Conservation (phyloP, 2,797 vertebrate genomes). For the Allobates femoralis region DNA sequence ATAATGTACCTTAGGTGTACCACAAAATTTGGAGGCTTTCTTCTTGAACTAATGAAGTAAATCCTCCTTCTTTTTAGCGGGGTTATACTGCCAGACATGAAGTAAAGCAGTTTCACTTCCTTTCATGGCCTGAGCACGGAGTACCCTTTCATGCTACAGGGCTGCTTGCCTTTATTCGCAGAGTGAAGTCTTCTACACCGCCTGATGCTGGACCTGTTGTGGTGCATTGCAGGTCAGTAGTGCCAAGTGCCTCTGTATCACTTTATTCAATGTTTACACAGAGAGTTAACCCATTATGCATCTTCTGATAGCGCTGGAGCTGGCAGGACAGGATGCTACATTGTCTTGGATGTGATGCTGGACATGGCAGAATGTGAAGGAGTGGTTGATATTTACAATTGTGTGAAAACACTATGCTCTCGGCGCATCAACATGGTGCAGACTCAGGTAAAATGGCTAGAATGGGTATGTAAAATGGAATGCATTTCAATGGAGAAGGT, state of each 20-base stretch:
- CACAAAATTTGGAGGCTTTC: background rate
- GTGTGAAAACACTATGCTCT: constrained; percentile 95
- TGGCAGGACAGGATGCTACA: constrained; percentile 96
- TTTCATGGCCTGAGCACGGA: constrained; percentile 94
- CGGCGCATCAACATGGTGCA: constrained; percentile 99
- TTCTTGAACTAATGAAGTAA: background rate
- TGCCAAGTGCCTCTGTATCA: background rate
- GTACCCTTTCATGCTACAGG: constrained; percentile 96
- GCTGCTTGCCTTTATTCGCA: constrained; percentile 93
- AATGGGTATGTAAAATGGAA: background rate
- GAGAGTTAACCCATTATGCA: background rate
- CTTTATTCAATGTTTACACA: no score
- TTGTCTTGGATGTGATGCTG: constrained; percentile 96
- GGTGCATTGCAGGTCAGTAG: constrained; percentile 93
- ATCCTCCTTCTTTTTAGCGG: constrained; percentile 75
- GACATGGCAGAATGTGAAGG: constrained; percentile 99
- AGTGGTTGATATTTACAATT: constrained; percentile 99
- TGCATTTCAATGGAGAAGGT: background rate
- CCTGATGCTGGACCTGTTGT: constrained; percentile 92
- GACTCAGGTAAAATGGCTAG: constrained; percentile 83
- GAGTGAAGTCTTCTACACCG: constrained; percentile 93
- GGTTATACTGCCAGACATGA: constrained; percentile 95
- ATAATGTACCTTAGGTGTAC: background rate
- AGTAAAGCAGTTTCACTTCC: constrained; percentile 98
- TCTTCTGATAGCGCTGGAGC: constrained; percentile 84